Base-by-base conservation (phyloP, 2,888 invertebrate genomes). In the Synanthedon vespiformis region DNA sequence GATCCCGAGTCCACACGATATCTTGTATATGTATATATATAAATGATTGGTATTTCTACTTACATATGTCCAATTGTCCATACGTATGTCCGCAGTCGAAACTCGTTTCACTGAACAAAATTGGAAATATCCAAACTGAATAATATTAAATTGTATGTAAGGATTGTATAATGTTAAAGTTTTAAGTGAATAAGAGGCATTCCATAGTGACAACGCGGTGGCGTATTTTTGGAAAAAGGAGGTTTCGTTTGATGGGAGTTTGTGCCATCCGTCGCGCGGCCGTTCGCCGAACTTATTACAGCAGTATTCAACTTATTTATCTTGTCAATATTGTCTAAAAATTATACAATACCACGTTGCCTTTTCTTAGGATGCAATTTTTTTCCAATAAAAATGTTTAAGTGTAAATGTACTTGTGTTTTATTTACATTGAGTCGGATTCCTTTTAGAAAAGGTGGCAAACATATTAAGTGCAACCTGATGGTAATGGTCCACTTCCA, bases 301-400 rank as follows among this genome's bases (percentile, higher is more conserved):
- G 57, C 67, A 67, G 66, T 68, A 65, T 70, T 65, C 61, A 67
- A 58, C 61, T 65, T 18, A 63, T 66, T 56, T 67, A 65, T 74
- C 72, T 70, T 73, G 75, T 77, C 77, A 74, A 78, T 75, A 69
- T 72, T 73, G 74, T 74, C 77, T 75, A 73, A 77, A 53, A 80
- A 76, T 72, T 80, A 80, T 79, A 83, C 80, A 80, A 83, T 84
- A 88, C 88, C 87, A 80, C 77, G 87, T 88, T 88, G 88, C 88
- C 88, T 88, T 80, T 87, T 84, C 82, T 74, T 85, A 85, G 81
- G 77, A 84, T 81, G 81, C 82, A 71, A 70, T 72, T 75, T 83
- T 85, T 86, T 88, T 85, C 76, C 81, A 85, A 87, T 83, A 61
- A 88, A 88, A 88, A 84, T 75, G 80, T 80, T 83, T 85, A 83